Evolutionary conservation across 2,888 invertebrate genomes (phyloP), one percentile per base, ranked within the genome.

Genomic region (Stictocephala bisonia): DNA sequence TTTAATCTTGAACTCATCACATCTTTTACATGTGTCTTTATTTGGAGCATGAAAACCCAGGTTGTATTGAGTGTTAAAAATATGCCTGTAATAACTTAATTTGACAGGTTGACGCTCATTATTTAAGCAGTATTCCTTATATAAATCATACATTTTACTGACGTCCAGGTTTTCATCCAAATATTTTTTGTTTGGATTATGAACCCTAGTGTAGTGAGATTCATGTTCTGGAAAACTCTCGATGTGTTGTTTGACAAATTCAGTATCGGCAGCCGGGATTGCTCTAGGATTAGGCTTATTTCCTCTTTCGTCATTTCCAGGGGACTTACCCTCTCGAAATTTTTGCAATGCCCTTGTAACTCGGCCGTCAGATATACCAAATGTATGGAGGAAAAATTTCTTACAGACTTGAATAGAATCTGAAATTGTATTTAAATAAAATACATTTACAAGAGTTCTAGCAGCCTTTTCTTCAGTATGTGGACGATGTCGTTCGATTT

Each of bases 251-350:
- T 60, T 60, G 15, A 60, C 60, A 31, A 60, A 60, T 20, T 60
- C 22, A 3, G 35, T 60, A 31, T 35, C 60, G n/a, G 15, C 60
- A 60, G 22, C 22, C 15, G 60, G 60, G 7, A 35, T 60, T 20
- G 60, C 35, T 31, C 60, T 60, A n/a, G 60, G 60, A 22, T 31
- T 60, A 22, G 60, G 60, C 60, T 60, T 60, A 31, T 60, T 60
- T 35, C 60, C 35, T 60, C 35, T 29, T 60, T 35, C 9, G 13
- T 60, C 60, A 60, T 22, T 60, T 20, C 60, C 60, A 60, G 60
- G 60, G 60, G 60, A 31, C 60, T 60, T 60, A 18, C 60, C 60
- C 40, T 60, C 60, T 60, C 31, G 60, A 20, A 31, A 60, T 18
- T 60, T 60, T 31, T 31, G 29, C 35, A 60, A 60, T 20, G 35